Conservation (phyloP, 2,113 vertebrate species). For the Microcebus murinus region DNA sequence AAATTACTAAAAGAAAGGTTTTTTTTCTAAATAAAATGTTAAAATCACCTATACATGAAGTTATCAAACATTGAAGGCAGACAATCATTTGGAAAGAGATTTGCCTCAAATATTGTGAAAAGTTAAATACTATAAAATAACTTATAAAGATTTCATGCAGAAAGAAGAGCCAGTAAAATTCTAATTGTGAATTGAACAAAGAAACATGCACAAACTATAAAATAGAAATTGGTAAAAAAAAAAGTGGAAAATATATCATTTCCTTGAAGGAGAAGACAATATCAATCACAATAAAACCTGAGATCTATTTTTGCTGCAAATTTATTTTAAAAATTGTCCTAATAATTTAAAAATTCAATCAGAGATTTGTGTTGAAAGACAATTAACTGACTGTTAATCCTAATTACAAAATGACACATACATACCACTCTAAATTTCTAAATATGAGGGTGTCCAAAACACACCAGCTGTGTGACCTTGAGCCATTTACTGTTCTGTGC, state of each 20-base stretch:
- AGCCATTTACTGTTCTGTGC: background rate
- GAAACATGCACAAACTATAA: too few species aligned
- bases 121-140: background rate
- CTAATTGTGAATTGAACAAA: background rate
- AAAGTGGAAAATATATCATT: background rate
- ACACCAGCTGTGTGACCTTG: background rate
- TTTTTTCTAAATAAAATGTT: background rate
- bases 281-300: background rate
- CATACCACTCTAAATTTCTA: background rate
- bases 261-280: background rate
- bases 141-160: background rate
- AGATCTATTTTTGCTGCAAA: background rate
- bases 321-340: background rate
- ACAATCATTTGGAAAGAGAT: background rate
- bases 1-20: background rate
- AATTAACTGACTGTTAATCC: background rate
- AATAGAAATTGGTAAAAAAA: background rate
- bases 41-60: background rate
- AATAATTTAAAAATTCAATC: background rate
- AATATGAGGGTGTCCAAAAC: background rate
- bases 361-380: background rate
- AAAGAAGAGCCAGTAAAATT: background rate
- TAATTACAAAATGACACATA: background rate
- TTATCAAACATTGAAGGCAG: background rate
- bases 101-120: background rate